Conservation (phyloP, 2,797 vertebrate genomes). For the Spinibarbus caldwelli region DNA sequence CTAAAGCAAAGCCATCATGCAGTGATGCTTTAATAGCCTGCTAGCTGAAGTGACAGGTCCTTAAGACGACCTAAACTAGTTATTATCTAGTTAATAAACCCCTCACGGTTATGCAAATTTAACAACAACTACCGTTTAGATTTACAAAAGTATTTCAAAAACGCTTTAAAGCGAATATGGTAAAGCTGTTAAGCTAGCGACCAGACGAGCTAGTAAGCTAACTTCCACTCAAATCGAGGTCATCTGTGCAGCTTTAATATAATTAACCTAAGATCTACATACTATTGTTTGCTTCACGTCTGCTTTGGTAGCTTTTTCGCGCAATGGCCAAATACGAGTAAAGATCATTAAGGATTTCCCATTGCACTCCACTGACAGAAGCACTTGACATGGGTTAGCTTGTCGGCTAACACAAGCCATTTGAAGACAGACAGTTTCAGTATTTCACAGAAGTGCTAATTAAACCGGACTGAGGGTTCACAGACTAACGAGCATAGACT, state of each 20-base stretch:
- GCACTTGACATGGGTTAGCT: conserved; percentile 30
- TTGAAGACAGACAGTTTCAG: not conserved
- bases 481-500: not conserved
- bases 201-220: conserved; percentile 37
- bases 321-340: not conserved
- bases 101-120: not conserved
- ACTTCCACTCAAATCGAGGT: conserved; percentile 44
- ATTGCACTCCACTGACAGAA: conserved; percentile 27
- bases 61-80: not conserved
- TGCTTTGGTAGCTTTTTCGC: not conserved
- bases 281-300: not conserved
- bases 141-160: not conserved
- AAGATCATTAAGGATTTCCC: not conserved
- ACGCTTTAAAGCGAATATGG: not conserved
- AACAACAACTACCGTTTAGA: not conserved
- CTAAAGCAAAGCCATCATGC: conserved; percentile 44
- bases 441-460: not conserved
- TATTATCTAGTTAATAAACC: not conserved
- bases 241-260: not conserved
- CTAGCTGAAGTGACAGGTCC: conserved; percentile 39
- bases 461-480: not conserved
- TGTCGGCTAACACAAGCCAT: conserved; percentile 26
- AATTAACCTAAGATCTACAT: not conserved
- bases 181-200: conserved; percentile 1
- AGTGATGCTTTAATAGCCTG: conserved; percentile 32